Conservation (phyloP, 1,140 invertebrate species). For the Paracyclopina nana region DNA sequence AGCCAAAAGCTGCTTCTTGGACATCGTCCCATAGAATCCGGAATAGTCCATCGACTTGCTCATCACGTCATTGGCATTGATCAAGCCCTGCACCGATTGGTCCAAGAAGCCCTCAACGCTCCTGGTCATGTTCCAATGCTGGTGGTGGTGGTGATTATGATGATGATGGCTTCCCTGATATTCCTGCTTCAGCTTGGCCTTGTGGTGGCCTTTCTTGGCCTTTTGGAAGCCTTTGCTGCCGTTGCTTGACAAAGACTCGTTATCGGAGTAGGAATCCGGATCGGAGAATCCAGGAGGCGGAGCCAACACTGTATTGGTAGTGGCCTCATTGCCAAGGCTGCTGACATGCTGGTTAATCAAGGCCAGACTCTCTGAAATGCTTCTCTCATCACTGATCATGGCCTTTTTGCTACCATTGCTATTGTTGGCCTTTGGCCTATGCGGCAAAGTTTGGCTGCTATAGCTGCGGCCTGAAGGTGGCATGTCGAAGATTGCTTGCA, state of each 20-base stretch:
- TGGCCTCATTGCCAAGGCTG: no score
- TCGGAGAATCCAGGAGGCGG: conserved; percentile 55
- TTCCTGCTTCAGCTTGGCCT: no score
- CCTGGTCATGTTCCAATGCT: conserved; percentile 17
- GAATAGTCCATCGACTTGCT: neutral
- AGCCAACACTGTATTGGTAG: conserved; percentile 36
- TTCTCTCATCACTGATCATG: conserved; percentile 23
- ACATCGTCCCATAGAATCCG: neutral
- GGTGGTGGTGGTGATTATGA: conserved; percentile 18
- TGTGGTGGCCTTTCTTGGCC: conserved; percentile 15
- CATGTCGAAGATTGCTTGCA: conserved; percentile 6
- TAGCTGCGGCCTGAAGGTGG: neutral
- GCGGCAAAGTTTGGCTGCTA: conserved; percentile 12
- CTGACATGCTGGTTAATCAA: conserved; percentile 28
- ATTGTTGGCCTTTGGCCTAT: conserved; percentile 15
- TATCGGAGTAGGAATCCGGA: conserved; percentile 21
- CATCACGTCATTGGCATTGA: neutral
- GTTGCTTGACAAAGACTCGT: neutral
- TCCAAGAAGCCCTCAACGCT: no score
- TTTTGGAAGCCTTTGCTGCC: conserved; percentile 10
- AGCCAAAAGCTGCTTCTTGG: conserved; percentile 12
- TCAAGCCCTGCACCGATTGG: neutral
- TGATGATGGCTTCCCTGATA: conserved; percentile 18
- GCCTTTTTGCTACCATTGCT: conserved; percentile 17
- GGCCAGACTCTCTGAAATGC: conserved; percentile 28